Evolutionary conservation across 2,113 vertebrate species (phyloP).

Genomic region (Callipepla californica): DNA sequence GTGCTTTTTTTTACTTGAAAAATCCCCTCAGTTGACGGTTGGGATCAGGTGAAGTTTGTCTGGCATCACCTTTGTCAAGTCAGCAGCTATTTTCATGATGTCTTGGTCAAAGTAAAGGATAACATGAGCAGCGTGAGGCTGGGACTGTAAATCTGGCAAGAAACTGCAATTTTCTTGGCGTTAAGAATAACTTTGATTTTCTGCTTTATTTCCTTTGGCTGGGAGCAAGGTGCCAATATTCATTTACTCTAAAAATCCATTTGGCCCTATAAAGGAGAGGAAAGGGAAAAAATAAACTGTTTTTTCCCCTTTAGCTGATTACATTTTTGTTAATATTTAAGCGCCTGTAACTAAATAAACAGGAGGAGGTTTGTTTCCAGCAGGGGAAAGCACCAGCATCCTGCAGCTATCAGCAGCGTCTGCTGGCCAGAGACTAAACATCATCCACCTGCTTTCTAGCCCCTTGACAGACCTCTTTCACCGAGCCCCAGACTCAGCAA

Average conservation of each 20-base stretch:
- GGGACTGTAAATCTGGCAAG: neutral
- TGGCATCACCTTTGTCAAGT: neutral
- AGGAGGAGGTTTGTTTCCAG: constrained; percentile 1
- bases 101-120: neutral
- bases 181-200: neutral
- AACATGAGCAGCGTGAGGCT: neutral
- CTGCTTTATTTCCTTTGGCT: constrained; percentile 4
- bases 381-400: neutral
- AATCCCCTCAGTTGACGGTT: neutral
- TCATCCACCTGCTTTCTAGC: neutral
- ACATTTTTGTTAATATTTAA: neutral
- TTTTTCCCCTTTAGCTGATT: neutral
- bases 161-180: neutral
- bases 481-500: neutral
- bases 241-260: neutral
- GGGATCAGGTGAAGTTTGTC: constrained; percentile 6
- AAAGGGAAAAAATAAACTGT: neutral
- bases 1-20: neutral
- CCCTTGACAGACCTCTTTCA: neutral
- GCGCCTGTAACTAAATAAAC: constrained; percentile 6
- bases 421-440: neutral
- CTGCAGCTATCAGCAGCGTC: neutral
- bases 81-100: neutral
- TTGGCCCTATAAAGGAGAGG: neutral
- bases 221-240: neutral